Evolutionary conservation across 2,888 invertebrate genomes (phyloP), one percentile per base, ranked within the genome.

Genomic region (Andrena praecox): DNA sequence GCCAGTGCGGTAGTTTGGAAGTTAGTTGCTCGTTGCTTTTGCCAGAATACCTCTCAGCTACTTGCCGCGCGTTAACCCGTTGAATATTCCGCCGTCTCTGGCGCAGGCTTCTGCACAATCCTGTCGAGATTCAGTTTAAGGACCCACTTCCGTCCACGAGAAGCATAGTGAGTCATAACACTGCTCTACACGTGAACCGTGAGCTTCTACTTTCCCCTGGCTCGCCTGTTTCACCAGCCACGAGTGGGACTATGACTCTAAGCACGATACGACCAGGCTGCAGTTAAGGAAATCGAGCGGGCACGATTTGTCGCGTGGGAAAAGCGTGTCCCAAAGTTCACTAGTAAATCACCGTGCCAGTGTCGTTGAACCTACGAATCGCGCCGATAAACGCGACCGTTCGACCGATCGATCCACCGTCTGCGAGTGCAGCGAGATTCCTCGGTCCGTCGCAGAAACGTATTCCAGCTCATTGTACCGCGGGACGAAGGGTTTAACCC

Each of bases 1-100:
- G 86, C 87, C 77, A 78, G 83, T 85, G 82, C 74, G 78, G 86
- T 88, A 89, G 79, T 89, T 89, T 75, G 83, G 50, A 87, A 89
- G 82, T 86, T 83, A 82, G 84, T 87, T 86, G 77, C 67, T 73
- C 72, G 78, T 82, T 81, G 79, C 76, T 84, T 75, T 75, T 52
- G 71, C 79, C 71, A 63, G 71, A 72, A 73, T 79, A 68, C 64
- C 77, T 74, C 71, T 56, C 59, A 72, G 70, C 71, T 66, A 66
- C 64, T 84, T 77, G 71, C 64, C 24, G 60, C 62, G 71, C 59
- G 75, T 82, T 82, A 56, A 66, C 35, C 33, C 42, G 70, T 62
- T 42, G 71, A 75, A 63, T 74, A 62, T 84, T 77, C 74, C 52
- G 52, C 50, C 74, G 48, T 35, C 27, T 60, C 48, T 52, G 62